Evolutionary conservation across 2,113 vertebrate species (phyloP).

Genomic region (Naja naja): DNA sequence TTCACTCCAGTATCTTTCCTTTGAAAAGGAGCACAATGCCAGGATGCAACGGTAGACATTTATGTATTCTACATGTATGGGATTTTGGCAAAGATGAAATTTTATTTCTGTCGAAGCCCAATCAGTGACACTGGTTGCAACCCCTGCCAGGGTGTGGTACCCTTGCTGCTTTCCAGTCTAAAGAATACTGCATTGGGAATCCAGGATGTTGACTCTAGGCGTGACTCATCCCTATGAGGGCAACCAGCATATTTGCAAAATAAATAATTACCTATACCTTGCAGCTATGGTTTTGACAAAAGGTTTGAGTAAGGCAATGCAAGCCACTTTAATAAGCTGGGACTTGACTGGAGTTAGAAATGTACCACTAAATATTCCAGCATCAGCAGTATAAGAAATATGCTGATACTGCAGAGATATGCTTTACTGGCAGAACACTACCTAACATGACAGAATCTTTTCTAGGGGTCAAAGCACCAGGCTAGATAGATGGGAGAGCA

Average conservation of each 20-base stretch:
- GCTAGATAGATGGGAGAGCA: not conserved
- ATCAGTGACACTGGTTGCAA: not conserved
- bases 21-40: not conserved
- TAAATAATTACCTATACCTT: constrained; percentile 29
- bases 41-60: constrained; percentile 46
- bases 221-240: constrained; percentile 9
- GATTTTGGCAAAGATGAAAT: constrained; percentile 50
- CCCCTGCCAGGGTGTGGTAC: not conserved
- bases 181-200: not conserved
- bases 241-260: constrained; percentile 15
- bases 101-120: constrained; percentile 41
- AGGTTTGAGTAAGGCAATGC: not conserved
- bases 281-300: constrained; percentile 23
- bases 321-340: not conserved
- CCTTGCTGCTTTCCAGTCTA: constrained; percentile 10
- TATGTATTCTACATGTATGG: constrained; percentile 37
- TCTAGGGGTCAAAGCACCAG: not conserved
- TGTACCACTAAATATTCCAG: not conserved
- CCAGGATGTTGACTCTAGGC: constrained; percentile 44
- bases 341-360: not conserved
- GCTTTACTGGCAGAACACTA: not conserved
- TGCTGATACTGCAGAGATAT: not conserved
- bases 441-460: not conserved
- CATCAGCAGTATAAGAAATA: not conserved
- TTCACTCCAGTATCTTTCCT: not conserved